These are phyloP conservation scores for Drosophila infuscata DNA, from an alignment of 2,888 invertebrate genomes.

Conservation along the genomic window DNA sequence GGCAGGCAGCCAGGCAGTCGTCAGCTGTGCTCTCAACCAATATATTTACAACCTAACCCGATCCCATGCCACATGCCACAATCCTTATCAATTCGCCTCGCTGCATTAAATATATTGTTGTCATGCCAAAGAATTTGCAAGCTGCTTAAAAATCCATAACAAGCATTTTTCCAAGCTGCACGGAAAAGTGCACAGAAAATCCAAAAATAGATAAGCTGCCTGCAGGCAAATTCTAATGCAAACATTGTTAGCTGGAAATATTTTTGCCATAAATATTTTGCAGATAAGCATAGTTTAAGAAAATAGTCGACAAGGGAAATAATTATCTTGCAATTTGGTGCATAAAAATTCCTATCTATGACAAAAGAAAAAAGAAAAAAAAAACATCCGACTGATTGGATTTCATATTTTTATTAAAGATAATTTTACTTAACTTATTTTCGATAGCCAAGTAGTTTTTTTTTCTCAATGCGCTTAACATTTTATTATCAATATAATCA, in stretches of 20 bases:
- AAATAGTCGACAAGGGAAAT: neutral
- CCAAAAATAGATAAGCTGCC: slow-evolving; percentile 33
- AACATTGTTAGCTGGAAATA: slow-evolving; percentile 29
- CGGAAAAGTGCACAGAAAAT: slow-evolving; percentile 28
- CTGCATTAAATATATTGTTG: slow-evolving; percentile 57
- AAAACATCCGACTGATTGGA: neutral
- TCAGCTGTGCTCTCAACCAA: slow-evolving; percentile 48
- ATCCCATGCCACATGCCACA: neutral
- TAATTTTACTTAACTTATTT: too few relatives aligned
- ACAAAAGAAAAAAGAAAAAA: neutral
- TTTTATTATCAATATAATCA: too few relatives aligned
- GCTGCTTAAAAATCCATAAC: slow-evolving; percentile 60
- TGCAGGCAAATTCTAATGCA: slow-evolving; percentile 6
- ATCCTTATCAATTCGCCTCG: slow-evolving; percentile 7
- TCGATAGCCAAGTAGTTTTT: too few relatives aligned
- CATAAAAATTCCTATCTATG: neutral
- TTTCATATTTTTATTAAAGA: too few relatives aligned
- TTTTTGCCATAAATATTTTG: slow-evolving; percentile 44
- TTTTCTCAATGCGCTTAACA: too few relatives aligned
- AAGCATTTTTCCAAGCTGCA: slow-evolving; percentile 46
- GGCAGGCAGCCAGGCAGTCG: slow-evolving; percentile 35
- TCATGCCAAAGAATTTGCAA: slow-evolving; percentile 61
- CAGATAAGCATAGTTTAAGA: neutral
- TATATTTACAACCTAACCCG: slow-evolving; percentile 11
- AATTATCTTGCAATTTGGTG: neutral